Evolutionary conservation across 2,888 invertebrate species (phyloP).

Genomic region (Teleiodes luculella): DNA sequence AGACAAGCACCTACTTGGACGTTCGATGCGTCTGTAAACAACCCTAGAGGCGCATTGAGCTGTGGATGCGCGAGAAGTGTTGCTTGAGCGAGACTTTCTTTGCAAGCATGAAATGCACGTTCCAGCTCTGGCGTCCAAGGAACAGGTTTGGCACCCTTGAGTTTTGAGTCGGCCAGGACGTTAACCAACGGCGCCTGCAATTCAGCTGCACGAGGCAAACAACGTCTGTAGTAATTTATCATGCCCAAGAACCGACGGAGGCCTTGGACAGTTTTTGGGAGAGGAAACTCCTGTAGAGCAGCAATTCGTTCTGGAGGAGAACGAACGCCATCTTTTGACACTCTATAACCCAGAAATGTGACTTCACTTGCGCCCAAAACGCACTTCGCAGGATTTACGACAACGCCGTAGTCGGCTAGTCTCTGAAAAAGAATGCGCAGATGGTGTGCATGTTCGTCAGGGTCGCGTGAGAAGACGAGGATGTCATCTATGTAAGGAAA

Average conservation of each 20-base stretch:
- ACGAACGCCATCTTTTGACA: slow-evolving; percentile 23
- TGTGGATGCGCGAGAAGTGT: too few relatives aligned
- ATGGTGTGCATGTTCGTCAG: slow-evolving; percentile 31
- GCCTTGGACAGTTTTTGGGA: slow-evolving; percentile 7
- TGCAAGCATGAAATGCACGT: too few relatives aligned
- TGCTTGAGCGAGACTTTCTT: too few relatives aligned
- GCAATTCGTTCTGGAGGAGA: slow-evolving; percentile 12
- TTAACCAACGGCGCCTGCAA: too few relatives aligned
- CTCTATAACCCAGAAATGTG: slow-evolving; percentile 29
- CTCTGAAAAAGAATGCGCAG: slow-evolving; percentile 17
- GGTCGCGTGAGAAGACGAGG: slow-evolving; percentile 22
- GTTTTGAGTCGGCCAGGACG: too few relatives aligned
- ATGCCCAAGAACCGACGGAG: too few relatives aligned
- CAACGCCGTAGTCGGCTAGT: slow-evolving; percentile 18
- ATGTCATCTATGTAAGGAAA: slow-evolving; percentile 39
- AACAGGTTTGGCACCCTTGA: too few relatives aligned
- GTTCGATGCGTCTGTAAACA: slow-evolving; percentile 19
- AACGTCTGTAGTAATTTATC: too few relatives aligned
- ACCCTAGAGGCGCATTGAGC: background rate
- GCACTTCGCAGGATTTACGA: slow-evolving; percentile 19
- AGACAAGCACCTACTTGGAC: slow-evolving; percentile 19
- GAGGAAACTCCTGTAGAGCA: slow-evolving; percentile 6
- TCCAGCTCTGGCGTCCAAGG: too few relatives aligned
- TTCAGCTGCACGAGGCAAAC: too few relatives aligned
- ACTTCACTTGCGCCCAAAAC: slow-evolving; percentile 21